Conservation (phyloP, 2,113 vertebrate species). For the Hypocryptadius cinnamomeus region DNA sequence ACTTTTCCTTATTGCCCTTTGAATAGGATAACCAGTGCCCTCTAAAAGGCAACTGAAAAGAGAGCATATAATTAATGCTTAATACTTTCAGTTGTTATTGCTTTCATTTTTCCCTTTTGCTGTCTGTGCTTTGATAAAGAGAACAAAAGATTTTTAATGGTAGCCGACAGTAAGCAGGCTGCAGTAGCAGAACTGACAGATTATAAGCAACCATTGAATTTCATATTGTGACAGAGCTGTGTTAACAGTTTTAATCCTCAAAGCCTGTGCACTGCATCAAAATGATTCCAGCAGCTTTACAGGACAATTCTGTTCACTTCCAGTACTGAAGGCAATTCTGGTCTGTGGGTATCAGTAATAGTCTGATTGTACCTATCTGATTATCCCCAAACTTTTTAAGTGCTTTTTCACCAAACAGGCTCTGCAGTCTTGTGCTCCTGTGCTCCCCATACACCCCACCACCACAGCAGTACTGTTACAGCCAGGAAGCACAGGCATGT, state of each 20-base stretch:
- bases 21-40: background rate
- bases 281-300: background rate
- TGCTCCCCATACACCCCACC: background rate
- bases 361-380: background rate
- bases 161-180: background rate
- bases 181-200: background rate
- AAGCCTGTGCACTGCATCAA: background rate
- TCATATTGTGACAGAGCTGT: background rate
- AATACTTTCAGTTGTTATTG: background rate
- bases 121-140: slow-evolving; percentile 17
- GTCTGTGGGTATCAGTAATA: background rate
- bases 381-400: background rate
- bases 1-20: background rate
- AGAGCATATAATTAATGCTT: background rate
- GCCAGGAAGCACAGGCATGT: background rate
- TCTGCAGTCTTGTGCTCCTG: background rate
- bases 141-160: slow-evolving; percentile 20
- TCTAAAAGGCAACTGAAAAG: background rate
- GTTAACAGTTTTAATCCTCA: background rate
- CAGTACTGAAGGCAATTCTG: background rate
- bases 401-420: background rate
- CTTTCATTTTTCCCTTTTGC: background rate
- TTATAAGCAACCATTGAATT: background rate
- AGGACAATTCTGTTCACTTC: background rate
- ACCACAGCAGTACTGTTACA: background rate